Base-by-base conservation (phyloP, 2,888 invertebrate genomes). In the Dynastes hyllus region DNA sequence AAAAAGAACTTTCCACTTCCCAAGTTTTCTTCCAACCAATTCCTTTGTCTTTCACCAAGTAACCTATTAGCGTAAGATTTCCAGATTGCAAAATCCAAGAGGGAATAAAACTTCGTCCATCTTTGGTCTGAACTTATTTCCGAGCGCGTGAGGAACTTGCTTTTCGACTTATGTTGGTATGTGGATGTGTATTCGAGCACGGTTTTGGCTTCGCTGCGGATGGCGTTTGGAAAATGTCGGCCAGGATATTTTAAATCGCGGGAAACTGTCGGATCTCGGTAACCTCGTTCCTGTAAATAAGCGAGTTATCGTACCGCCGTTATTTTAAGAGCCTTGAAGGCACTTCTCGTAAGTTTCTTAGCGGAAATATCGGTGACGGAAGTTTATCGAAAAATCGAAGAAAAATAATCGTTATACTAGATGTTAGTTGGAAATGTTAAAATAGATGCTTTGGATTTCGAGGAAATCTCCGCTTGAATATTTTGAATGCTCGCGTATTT, bases 361-460 rank as follows among this genome's bases (percentile, higher is more conserved):
- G 16, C 40, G 66, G 40, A 66, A 66, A 66, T 40, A 66, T 40
- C 40, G 40, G 37, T 45, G 45, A 45, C 40, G 66, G 66, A 66
- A 66, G 66, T 66, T 45, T 66, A 66, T 66, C 9, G 40, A 66
- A 66, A 37, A 66, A 66, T 66, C 40, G 66, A 66, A 40, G 40
- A 37, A 37, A 66, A 66, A 66, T 16, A 16, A 66, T 45, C 40
- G 45, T 37, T 6, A 37, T 37, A 40, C 66, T 66, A 37, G 40
- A 40, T 6, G 63, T 5, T 8, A 2, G 63, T 13, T 13, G 0
- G 13, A 6, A 27, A 63, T 37, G 8, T 40, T 66, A 2, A 40
- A 40, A 66, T 66, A 66, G 66, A 13, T 16, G 40, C 16, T 40
- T 40, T 32, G 45, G 22, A 8, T 66, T 37, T 40, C 11, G 22